A percentile compares a stretch with the other conserved stretches of the same genome.
Conservation (phyloP, 1,140 invertebrate genomes). For the Trissolcus basalis region DNA sequence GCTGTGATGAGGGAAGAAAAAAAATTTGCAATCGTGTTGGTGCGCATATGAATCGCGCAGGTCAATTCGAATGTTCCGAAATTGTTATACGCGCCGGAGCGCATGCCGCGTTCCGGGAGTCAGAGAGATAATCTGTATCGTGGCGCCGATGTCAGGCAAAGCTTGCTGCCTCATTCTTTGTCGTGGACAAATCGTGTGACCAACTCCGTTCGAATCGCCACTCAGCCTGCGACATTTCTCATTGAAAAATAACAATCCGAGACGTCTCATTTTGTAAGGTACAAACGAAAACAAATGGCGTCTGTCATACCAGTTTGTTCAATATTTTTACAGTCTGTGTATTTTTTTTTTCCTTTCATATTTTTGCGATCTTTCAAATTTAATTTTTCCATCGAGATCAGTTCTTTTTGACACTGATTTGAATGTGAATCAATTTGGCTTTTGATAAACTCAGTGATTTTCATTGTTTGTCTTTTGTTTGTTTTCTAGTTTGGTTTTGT, state of each 20-base stretch:
- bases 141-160: constrained; percentile 26
- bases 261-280: neutral
- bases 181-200: constrained; percentile 28
- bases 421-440: too few species aligned
- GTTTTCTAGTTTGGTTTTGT: too few species aligned
- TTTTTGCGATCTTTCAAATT: neutral
- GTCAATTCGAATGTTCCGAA: constrained; percentile 41
- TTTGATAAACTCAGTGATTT: too few species aligned
- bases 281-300: neutral
- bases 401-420: too few species aligned
- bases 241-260: neutral
- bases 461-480: too few species aligned
- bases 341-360: neutral
- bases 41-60: constrained; percentile 26
- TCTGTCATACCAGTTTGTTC: neutral
- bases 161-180: constrained; percentile 27
- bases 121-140: constrained; percentile 42
- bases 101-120: constrained; percentile 39
- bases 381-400: neutral
- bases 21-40: neutral
- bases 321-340: neutral
- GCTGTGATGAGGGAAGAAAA: neutral
- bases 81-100: constrained; percentile 27
- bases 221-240: neutral
- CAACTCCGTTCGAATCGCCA: constrained; percentile 13